Base-by-base conservation (phyloP, 2,888 invertebrate genomes). In the Harpalus rubripes region DNA sequence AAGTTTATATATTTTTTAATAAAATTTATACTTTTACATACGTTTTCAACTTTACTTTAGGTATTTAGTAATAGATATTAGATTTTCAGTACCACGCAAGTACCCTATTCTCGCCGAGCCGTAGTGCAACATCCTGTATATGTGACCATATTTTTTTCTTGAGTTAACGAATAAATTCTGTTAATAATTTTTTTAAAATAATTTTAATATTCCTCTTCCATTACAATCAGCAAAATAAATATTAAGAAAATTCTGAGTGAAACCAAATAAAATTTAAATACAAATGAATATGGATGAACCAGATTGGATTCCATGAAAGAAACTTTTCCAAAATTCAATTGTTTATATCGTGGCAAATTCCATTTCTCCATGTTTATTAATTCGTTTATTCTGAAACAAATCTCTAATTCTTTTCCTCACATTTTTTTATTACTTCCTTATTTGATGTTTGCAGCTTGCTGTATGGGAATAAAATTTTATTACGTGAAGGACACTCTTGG, bases 401-500 rank as follows among this genome's bases (percentile, higher is more conserved):
- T 44, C 10, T 10, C 44, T 5, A 7, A 44, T 44, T 12, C 12
- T 52, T 52, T 1, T 52, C 44, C 5, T n/a, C 32, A 12, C 32
- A 8, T 15, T 5, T 68, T 68, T 32, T 68, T 68, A 68, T 68
- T 32, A 39, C 68, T 68, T 68, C 68, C 68, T 68, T 68, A 68
- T 68, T 68, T 68, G 41, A 68, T 68, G 68, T 68, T 68, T 39
- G 32, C 32, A 15, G 68, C 68, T 12, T 39, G 32, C n/a, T 68
- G n/a, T 68, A 68, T 39, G 32, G 32, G 39, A 68, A 68, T 32
- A 15, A 32, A n/a, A 68, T 68, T 68, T 68, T 68, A 39, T 68
- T 68, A 68, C n/a, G 15, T 68, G 68, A 68, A 68, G 68, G 68
- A 68, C 68, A 68, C n/a, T 68, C 41, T 12, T 26, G 39, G 39